Conservation (phyloP, 2,113 vertebrate species). For the Ageneiosus marmoratus region DNA sequence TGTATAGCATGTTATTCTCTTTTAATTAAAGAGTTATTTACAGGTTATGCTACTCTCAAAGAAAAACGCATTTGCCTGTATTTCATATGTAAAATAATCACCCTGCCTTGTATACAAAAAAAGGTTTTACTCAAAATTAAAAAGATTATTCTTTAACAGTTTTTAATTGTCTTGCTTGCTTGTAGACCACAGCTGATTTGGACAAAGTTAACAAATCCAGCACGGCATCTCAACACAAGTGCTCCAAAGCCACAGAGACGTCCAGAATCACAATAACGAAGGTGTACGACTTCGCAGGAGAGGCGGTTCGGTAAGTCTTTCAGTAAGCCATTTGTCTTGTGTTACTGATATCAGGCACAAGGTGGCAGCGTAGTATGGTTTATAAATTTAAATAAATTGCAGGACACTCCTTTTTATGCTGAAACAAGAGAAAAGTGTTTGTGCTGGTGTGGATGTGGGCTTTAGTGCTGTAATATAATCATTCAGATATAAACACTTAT, state of each 20-base stretch:
- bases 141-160: no score
- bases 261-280: conserved; percentile 88
- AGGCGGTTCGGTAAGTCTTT: conserved; percentile 85
- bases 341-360: conserved; percentile 36
- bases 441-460: not conserved
- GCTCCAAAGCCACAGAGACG: conserved; percentile 69
- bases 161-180: conserved; percentile 12
- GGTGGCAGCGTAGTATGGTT: conserved; percentile 36
- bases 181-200: conserved; percentile 65
- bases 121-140: not conserved
- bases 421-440: not conserved
- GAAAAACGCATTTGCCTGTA: not conserved
- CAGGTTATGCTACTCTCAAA: not conserved
- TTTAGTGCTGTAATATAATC: not conserved
- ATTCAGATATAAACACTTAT: not conserved
- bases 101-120: not conserved
- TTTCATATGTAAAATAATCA: not conserved
- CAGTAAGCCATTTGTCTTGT: not conserved
- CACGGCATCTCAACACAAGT: conserved; percentile 56
- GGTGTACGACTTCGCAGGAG: conserved; percentile 94
- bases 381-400: not conserved
- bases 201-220: conserved; percentile 59
- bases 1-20: not conserved
- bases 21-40: not conserved
- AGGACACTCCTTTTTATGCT: conserved; percentile 1